Conservation (phyloP, 1,140 invertebrate genomes). For the Pseudoatta argentina region DNA sequence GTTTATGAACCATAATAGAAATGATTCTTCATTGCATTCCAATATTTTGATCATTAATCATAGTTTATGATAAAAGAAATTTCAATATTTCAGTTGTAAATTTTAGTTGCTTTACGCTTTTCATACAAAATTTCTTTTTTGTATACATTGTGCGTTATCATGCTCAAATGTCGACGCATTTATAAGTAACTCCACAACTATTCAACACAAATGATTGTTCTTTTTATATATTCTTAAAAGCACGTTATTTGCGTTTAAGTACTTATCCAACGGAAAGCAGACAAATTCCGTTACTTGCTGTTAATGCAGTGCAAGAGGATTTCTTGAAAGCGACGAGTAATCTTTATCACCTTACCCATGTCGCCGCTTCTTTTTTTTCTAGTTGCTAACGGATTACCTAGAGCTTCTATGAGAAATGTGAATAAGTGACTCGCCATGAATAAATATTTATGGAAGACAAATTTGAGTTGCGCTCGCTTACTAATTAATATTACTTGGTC, state of each 20-base stretch:
- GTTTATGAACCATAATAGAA: not conserved
- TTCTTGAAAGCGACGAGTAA: constrained; percentile 67
- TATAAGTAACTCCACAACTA: not conserved
- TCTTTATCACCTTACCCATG: constrained; percentile 70
- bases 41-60: constrained; percentile 20
- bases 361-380: constrained; percentile 46
- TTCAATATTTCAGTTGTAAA: not conserved
- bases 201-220: not conserved
- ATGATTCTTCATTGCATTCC: not conserved
- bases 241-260: constrained; percentile 43
- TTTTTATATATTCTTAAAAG: constrained; percentile 32
- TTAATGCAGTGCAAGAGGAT: constrained; percentile 69
- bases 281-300: constrained; percentile 50
- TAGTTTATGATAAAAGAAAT: not conserved
- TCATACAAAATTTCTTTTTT: not conserved
- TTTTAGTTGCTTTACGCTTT: not conserved
- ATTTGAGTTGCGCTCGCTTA: not conserved
- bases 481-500: constrained; percentile 7
- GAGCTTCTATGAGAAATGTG: constrained; percentile 61
- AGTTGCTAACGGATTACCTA: constrained; percentile 55
- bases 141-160: constrained; percentile 20
- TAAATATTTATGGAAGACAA: constrained; percentile 36
- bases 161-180: not conserved
- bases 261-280: constrained; percentile 34
- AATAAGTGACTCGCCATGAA: constrained; percentile 12